Percentiles rank a stretch among this genome's conserved stretches.
phyloP scores from a whole-genome alignment of 2,113 vertebrate species.

The Podilymbus podiceps region DNA sequence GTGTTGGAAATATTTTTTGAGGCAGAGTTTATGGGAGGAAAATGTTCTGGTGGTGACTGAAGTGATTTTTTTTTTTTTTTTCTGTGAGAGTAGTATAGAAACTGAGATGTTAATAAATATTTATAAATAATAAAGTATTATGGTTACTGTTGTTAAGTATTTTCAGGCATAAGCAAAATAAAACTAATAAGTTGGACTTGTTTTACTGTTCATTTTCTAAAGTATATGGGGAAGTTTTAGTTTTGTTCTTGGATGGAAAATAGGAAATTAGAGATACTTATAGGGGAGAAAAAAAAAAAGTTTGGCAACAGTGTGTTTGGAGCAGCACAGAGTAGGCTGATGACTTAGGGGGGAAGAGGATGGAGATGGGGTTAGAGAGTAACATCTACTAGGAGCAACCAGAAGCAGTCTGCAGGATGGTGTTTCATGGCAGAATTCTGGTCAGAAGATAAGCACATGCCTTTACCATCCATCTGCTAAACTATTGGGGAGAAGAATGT shows the following conservation, averaged over 20 bases:
- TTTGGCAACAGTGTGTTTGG: not conserved
- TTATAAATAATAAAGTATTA: not conserved
- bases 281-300: not conserved
- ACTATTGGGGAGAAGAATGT: not conserved
- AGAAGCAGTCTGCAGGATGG: not conserved
- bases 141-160: accelerated
- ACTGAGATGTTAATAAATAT: not conserved
- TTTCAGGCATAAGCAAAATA: not conserved
- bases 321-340: not conserved
- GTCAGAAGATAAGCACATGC: not conserved
- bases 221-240: not conserved
- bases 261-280: not conserved
- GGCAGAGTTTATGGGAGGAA: not conserved
- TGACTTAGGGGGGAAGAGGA: not conserved
- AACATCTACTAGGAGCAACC: not conserved
- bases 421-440: not conserved
- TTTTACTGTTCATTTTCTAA: not conserved
- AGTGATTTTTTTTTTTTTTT: not conserved
- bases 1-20: not conserved
- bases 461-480: not conserved
- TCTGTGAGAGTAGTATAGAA: not conserved
- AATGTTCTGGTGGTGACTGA: not conserved
- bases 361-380: not conserved
- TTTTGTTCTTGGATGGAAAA: not conserved
- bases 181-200: not conserved